Conservation (phyloP, 2,888 invertebrate species). For the Hyalella azteca region DNA sequence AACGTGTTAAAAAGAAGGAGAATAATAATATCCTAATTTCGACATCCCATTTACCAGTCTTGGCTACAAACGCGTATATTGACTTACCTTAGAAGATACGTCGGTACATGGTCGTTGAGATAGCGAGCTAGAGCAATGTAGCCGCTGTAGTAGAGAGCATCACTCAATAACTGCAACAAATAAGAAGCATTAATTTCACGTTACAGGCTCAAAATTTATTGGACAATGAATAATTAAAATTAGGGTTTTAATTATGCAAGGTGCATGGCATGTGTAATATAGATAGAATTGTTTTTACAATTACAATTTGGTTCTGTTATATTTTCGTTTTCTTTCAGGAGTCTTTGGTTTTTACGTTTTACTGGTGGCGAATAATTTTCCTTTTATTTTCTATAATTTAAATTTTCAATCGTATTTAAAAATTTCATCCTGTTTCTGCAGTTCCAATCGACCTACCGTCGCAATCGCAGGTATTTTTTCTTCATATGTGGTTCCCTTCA, state of each 20-base stretch:
- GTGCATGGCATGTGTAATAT: too few relatives aligned
- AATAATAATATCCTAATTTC: too few relatives aligned
- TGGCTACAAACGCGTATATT: too few relatives aligned
- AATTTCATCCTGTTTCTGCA: neutral
- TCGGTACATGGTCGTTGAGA: slow-evolving; percentile 16
- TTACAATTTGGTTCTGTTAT: too few relatives aligned
- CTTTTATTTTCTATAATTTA: neutral
- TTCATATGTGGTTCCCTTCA: neutral
- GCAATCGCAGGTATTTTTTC: slow-evolving; percentile 21
- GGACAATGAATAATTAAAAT: neutral
- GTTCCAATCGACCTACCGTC: neutral
- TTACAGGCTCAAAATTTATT: too few relatives aligned
- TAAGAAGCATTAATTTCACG: neutral
- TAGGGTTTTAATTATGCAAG: neutral
- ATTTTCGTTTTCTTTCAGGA: too few relatives aligned
- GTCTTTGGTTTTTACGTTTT: too few relatives aligned
- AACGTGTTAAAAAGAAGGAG: too few relatives aligned
- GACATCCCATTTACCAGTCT: too few relatives aligned
- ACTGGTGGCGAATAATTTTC: too few relatives aligned
- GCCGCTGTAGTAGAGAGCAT: neutral
- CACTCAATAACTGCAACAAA: neutral
- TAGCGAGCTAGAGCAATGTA: neutral
- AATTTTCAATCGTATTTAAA: neutral
- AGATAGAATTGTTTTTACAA: too few relatives aligned
- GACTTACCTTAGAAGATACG: slow-evolving; percentile 13